These are phyloP conservation scores for Xyrichtys novacula DNA, from an alignment of 2,797 vertebrate species.

Conservation along the genomic window DNA sequence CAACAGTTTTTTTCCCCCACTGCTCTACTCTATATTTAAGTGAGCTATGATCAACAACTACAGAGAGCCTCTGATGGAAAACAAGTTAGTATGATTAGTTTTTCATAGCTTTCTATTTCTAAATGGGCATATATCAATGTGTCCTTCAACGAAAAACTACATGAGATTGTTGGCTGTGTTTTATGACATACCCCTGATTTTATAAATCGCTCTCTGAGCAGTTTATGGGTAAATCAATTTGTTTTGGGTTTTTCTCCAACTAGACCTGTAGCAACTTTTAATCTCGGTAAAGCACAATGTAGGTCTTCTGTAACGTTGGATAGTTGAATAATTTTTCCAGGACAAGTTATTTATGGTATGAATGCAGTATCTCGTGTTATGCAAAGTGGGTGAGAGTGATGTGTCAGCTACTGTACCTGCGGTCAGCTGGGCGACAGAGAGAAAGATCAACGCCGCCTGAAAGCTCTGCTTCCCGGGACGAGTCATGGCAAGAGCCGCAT, in stretches of 20 bases:
- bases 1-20: not conserved
- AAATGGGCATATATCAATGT: not conserved
- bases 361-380: not conserved
- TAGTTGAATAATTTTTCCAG: not conserved
- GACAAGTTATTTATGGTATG: not conserved
- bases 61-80: not conserved
- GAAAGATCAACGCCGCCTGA: conserved; percentile 79
- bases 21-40: not conserved
- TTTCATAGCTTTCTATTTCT: too few relatives aligned
- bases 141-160: not conserved
- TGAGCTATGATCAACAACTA: not conserved
- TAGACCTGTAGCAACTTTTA: not conserved
- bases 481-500: conserved; percentile 82
- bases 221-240: too few relatives aligned
- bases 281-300: not conserved
- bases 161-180: not conserved
- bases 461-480: conserved; percentile 73
- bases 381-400: not conserved
- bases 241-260: too few relatives aligned
- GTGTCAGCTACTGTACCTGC: conserved; percentile 75
- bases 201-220: not conserved
- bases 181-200: not conserved
- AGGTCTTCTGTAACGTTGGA: not conserved
- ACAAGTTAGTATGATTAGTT: too few relatives aligned
- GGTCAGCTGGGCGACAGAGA: conserved; percentile 79